These are phyloP conservation scores for Pandemis cinnamomeana DNA, from an alignment of 2,888 invertebrate genomes.

Conservation along the genomic window DNA sequence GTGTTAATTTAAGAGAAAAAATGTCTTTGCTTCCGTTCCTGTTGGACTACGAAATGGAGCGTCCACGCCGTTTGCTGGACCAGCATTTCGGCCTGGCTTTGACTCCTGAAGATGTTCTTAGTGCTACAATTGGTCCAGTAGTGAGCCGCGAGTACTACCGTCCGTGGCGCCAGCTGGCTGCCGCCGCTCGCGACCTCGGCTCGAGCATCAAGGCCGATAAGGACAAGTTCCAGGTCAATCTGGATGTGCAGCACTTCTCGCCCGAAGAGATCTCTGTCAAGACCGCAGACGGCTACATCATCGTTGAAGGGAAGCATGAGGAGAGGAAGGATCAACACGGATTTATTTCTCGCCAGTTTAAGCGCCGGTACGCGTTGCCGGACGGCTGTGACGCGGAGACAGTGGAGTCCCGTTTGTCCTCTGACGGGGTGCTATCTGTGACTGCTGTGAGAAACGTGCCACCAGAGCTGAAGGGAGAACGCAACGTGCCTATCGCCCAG, in stretches of 20 bases:
- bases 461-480: constrained; percentile 71
- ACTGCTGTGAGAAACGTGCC: constrained; percentile 84
- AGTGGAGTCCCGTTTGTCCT: constrained; percentile 89
- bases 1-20: constrained; percentile 32
- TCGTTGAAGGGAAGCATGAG: constrained; percentile 91
- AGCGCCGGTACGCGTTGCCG: constrained; percentile 90
- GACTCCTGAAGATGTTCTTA: constrained; percentile 77
- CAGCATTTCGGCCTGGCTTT: constrained; percentile 83
- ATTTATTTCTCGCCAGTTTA: constrained; percentile 89
- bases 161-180: constrained; percentile 76
- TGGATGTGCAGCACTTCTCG: constrained; percentile 91
- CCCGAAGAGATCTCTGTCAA: constrained; percentile 91
- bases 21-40: constrained; percentile 82
- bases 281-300: constrained; percentile 87
- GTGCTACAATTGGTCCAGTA: constrained; percentile 56
- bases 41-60: constrained; percentile 67
- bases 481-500: constrained; percentile 85
- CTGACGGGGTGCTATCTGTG: constrained; percentile 90
- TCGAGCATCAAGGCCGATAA: constrained; percentile 81
- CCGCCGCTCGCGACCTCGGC: constrained; percentile 79
- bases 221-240: constrained; percentile 82
- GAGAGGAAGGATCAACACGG: constrained; percentile 91
- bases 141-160: constrained; percentile 69
- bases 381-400: constrained; percentile 88
- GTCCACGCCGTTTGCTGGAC: constrained; percentile 77